Base-by-base conservation (phyloP, 2,888 invertebrate genomes). In the Tetragonisca angustula region DNA sequence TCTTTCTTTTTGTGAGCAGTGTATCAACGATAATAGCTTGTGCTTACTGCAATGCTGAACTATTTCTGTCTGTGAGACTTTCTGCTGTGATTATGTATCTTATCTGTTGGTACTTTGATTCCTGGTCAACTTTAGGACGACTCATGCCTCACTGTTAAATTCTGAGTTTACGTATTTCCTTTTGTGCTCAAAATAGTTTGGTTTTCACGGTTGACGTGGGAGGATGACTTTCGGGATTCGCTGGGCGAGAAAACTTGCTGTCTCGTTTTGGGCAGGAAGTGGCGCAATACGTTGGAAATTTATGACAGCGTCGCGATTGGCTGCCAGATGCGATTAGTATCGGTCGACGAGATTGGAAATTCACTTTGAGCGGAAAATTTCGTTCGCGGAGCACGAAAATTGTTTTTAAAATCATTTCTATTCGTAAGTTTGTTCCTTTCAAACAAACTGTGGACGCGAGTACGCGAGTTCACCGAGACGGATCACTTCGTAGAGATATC, bases 401-500 rank as follows among this genome's bases (percentile, higher is more conserved):
- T 4, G 32, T 0, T 32, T 32, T 32, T 32, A 32, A 32, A 32
- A 32, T 32, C 4, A 4, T 32, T 32, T 3, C 3, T 32, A 32
- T 3, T 32, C 32, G 32, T 32, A 32, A 43, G 43, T 43, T 43
- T 1, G 1, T 43, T 0, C 36, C 9, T 19, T 27, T 4, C 6
- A 15, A 54, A n/a, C 17, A 2, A 27, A 56, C 49, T 21, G 17
- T 36, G 24, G 17, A 70, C 52, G 70, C 65, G 65, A 67, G 61
- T 27, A 56, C 24, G 59, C 65, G 49, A n/a, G 43, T 43, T 59
- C 52, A 27, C 71, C 50, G 62, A 64, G 75, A 27, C 70, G 84
- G 89, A 87, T 89, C 83, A 79, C 59, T 65, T 27, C 27, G 2
- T 27, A 52, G 80, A 87, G 88, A 90, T 91, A 88, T 71, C 67